Conservation (phyloP, 2,113 vertebrate genomes). For the Dipodomys stephensi region DNA sequence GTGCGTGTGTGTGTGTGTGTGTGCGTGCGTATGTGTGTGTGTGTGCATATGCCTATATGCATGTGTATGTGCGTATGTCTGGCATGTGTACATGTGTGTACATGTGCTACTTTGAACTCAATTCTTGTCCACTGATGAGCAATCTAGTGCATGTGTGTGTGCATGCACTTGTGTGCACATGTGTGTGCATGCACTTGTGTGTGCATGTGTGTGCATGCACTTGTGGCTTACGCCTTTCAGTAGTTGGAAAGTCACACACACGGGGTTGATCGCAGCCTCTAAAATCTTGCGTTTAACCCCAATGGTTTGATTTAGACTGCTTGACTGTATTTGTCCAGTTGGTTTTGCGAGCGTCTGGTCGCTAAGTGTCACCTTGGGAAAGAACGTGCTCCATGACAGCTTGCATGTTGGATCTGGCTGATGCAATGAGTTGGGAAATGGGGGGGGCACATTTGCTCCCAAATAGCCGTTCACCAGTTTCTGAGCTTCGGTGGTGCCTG, state of each 20-base stretch:
- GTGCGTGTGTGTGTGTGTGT: neutral
- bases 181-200: too few relatives aligned
- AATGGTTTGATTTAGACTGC: neutral
- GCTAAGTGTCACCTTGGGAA: conserved; percentile 81
- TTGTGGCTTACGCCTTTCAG: conserved; percentile 24
- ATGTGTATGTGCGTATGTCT: neutral
- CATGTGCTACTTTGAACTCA: neutral
- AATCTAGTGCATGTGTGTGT: too few relatives aligned
- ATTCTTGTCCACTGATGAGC: neutral
- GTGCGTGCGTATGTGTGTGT: neutral
- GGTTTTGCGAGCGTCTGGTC: conserved; percentile 70
- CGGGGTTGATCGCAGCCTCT: neutral
- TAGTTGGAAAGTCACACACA: conserved; percentile 67
- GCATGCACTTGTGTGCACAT: too few relatives aligned
- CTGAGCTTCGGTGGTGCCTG: conserved; percentile 78
- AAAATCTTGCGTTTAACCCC: conserved; percentile 60
- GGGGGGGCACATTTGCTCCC: conserved; percentile 77
- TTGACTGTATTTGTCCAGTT: conserved; percentile 52
- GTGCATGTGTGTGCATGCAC: neutral
- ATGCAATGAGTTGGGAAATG: conserved; percentile 72
- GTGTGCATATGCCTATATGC: too few relatives aligned
- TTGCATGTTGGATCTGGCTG: conserved; percentile 79
- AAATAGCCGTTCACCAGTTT: conserved; percentile 80
- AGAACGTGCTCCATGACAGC: conserved; percentile 78
- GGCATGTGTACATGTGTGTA: neutral